Conservation (phyloP, 2,797 vertebrate genomes). For the Emydoidea blandingii region DNA sequence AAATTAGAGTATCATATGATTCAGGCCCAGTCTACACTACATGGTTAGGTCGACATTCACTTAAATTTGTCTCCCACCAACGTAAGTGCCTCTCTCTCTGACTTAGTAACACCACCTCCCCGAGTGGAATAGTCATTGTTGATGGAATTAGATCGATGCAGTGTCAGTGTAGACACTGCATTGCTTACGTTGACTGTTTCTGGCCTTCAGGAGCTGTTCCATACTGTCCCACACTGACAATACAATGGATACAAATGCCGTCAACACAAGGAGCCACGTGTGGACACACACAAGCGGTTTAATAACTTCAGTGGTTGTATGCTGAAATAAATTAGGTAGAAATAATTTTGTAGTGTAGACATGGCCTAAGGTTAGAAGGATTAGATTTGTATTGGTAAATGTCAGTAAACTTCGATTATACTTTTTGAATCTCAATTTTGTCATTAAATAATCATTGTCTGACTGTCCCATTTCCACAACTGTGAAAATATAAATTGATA, state of each 20-base stretch:
- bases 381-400: background rate
- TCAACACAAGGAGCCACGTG: background rate
- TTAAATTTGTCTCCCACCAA: background rate
- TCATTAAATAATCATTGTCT: too few relatives aligned
- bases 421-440: background rate
- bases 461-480: background rate
- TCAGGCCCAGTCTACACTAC: too few relatives aligned
- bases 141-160: background rate
- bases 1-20: too few relatives aligned
- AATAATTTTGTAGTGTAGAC: background rate
- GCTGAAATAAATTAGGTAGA: background rate
- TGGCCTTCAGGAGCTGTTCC: background rate
- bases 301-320: background rate
- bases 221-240: background rate
- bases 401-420: background rate
- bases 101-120: too few relatives aligned
- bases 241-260: background rate
- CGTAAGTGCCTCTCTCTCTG: background rate
- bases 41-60: background rate
- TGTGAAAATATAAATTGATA: background rate
- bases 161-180: background rate
- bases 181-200: background rate
- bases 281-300: background rate
- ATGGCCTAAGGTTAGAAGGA: background rate
- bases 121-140: background rate